Base-by-base conservation (phyloP, 1,140 invertebrate species). In the Adelges cooleyi region DNA sequence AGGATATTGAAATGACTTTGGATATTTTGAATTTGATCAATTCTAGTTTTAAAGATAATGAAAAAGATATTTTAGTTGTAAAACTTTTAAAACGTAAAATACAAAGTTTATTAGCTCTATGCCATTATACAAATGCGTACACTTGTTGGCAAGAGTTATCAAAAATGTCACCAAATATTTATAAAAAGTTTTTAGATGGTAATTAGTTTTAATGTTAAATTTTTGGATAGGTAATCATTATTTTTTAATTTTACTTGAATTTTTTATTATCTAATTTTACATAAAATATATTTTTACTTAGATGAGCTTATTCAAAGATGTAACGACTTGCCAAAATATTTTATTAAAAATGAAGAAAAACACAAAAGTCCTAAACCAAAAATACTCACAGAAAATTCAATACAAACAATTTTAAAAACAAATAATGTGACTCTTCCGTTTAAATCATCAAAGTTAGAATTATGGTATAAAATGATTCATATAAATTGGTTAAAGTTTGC, bases 21-120 rank as follows among this genome's bases (percentile, higher is more conserved):
- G 17, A 62, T 29, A 2, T 62, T 15, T 48, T 62, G 15, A 17
- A 48, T 9, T 48, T 46, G n/a, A 17, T 29, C 8, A 69, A 54
- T 6, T 29, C 15, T 65, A 62, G 67, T 66, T 54, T 52, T 25
- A 67, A 66, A 17, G 25, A 42, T 54, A 42, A 49, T 23, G 33
- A 23, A 53, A 59, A 67, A 67, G 27, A 18, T 38, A 27, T 67
- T 17, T 20, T 22, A 49, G 27, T 62, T 67, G 66, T 48, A 20
- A 71, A 68, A 67, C 20, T 38, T 15, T 51, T 70, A 65, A 46
- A 67, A 69, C 48, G 69, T 68, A 54, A 54, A 71, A 67, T 66
- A 69, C 13, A 38, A 49, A 52, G 38, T 66, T 23, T 68, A 52
- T 54, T 62, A 49, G 27, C 29, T 62, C n/a, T 62, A 48, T 54